phyloP scores from a whole-genome alignment of 2,888 invertebrate genomes.

The Sarcophaga subvicina region DNA sequence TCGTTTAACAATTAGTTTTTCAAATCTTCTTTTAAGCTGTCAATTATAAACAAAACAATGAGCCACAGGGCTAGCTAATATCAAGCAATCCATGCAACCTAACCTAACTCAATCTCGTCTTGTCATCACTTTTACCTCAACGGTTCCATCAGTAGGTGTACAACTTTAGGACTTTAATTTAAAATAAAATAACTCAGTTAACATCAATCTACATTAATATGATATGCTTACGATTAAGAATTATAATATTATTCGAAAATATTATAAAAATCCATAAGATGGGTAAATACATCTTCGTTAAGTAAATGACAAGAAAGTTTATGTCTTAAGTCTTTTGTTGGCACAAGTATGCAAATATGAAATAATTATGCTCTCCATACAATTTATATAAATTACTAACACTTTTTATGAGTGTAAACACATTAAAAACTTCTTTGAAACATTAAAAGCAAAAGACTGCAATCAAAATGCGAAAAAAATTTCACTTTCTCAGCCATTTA shows the following conservation, averaged over 20 bases:
- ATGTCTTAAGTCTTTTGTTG: constrained; percentile 45
- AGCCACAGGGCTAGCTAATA: too few species aligned
- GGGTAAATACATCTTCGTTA: too few species aligned
- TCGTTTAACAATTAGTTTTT: too few species aligned
- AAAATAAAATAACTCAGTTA: too few species aligned
- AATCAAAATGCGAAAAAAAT: constrained; percentile 41
- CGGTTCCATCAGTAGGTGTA: too few species aligned
- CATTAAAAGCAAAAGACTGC: constrained; percentile 4
- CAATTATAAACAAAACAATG: too few species aligned
- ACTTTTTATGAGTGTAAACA: constrained; percentile 24
- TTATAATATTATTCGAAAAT: not conserved
- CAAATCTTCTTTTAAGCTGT: too few species aligned
- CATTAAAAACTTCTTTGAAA: constrained; percentile 41
- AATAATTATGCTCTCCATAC: constrained; percentile 11
- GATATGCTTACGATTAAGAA: not conserved
- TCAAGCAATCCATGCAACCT: too few species aligned
- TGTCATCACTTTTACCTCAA: too few species aligned
- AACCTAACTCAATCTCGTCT: too few species aligned
- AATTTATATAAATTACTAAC: not conserved
- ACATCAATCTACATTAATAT: too few species aligned
- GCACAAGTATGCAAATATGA: not conserved
- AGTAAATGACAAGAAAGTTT: not conserved
- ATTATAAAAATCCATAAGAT: not conserved
- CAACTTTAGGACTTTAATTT: too few species aligned
- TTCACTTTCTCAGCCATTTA: constrained; percentile 64